Conservation (phyloP, 2,113 vertebrate species). For the Amia ocellicauda region DNA sequence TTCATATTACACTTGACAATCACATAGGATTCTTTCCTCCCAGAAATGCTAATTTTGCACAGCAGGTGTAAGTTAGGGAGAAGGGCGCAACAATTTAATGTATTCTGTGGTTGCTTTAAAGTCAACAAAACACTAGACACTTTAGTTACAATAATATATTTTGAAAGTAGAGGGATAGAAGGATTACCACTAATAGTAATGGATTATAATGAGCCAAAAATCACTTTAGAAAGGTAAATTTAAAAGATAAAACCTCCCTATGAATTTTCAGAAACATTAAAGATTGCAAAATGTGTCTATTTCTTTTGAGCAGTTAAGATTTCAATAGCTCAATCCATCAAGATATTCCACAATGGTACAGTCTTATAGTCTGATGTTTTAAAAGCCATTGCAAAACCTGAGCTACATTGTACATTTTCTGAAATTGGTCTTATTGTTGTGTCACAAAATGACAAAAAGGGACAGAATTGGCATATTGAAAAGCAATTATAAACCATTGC, state of each 20-base stretch:
- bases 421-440: too few species aligned
- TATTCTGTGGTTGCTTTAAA: conserved; percentile 60
- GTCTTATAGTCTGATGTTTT: too few species aligned
- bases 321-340: too few species aligned
- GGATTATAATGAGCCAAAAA: conserved; percentile 68
- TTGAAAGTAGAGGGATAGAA: conserved; percentile 54
- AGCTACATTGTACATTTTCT: too few species aligned
- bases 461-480: too few species aligned
- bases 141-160: conserved; percentile 24
- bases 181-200: conserved; percentile 62
- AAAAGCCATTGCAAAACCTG: too few species aligned
- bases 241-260: background rate
- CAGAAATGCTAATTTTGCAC: conserved; percentile 65
- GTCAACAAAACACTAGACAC: conserved; percentile 55
- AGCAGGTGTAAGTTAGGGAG: conserved; percentile 63
- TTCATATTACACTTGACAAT: conserved; percentile 44
- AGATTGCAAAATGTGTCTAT: too few species aligned
- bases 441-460: too few species aligned
- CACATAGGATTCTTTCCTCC: conserved; percentile 52
- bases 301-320: too few species aligned
- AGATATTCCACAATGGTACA: too few species aligned
- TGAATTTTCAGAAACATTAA: too few species aligned
- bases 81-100: conserved; percentile 56
- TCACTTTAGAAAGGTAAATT: conserved; percentile 64
- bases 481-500: too few species aligned